Evolutionary conservation across 2,113 vertebrate species (phyloP).

Genomic region (Jaculus jaculus): DNA sequence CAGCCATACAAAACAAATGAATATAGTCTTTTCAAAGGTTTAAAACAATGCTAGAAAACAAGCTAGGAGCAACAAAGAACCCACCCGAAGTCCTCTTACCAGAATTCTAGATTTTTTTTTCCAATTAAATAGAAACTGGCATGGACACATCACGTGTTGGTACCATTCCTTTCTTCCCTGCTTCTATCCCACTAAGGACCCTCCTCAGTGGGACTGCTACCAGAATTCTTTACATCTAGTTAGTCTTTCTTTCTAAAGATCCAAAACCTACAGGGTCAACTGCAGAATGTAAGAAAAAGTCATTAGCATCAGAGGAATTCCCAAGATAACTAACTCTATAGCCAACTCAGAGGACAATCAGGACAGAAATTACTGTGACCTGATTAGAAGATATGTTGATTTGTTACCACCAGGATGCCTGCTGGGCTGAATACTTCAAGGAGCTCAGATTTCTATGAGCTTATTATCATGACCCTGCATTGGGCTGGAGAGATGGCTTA

Average conservation of each 20-base stretch:
- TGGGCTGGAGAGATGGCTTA: too few species aligned
- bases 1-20: constrained; percentile 5
- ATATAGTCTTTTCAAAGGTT: neutral
- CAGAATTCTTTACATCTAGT: constrained; percentile 30
- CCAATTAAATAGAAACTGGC: too few species aligned
- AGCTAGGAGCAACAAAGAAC: neutral
- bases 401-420: neutral
- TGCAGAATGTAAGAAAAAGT: neutral
- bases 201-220: too few species aligned
- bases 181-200: too few species aligned
- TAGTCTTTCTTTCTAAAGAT: constrained; percentile 32
- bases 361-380: neutral
- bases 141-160: too few species aligned
- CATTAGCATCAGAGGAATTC: neutral
- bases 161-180: too few species aligned
- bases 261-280: neutral
- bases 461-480: neutral
- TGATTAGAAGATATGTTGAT: neutral
- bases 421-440: neutral
- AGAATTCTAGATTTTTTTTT: too few species aligned
- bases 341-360: neutral
- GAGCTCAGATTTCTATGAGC: neutral
- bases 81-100: neutral
- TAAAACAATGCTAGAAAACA: neutral
- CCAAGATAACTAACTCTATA: neutral